Evolutionary conservation across 2,113 vertebrate species (phyloP).

Genomic region (human): GRCh38 chr4:141555501-141556000

Average conservation of each 20-base stretch:
- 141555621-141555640: background rate
- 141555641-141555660: background rate
- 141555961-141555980: background rate
- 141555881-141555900: background rate
- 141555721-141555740: background rate
- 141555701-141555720: background rate
- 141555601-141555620: slow-evolving; percentile 12
- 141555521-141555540: background rate
- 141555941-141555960: background rate
- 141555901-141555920: background rate
- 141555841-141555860: background rate
- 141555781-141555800: background rate
- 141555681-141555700: background rate
- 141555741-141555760: background rate
- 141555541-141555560: background rate
- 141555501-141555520: background rate
- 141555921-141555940: background rate
- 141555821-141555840: too few species aligned
- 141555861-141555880: background rate
- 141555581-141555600: background rate
- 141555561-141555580: background rate
- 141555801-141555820: background rate
- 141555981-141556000: background rate
- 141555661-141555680: slow-evolving; percentile 14
- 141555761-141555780: background rate